These are phyloP conservation scores for Drosophila nigrodunni DNA, from an alignment of 1,140 invertebrate genomes.

Conservation along the genomic window DNA sequence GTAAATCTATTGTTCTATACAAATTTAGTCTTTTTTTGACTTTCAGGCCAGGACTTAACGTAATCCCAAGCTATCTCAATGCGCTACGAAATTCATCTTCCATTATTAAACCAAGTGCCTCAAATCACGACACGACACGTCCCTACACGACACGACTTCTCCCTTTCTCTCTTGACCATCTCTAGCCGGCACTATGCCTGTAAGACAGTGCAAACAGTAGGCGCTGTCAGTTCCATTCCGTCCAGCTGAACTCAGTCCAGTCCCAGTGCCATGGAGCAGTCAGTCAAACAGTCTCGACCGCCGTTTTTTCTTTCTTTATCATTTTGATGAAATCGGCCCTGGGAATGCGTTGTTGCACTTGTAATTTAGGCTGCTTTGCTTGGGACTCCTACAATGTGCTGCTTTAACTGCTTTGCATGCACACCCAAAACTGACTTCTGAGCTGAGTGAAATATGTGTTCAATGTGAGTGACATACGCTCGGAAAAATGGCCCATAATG, in stretches of 20 bases:
- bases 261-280: constrained; percentile 20
- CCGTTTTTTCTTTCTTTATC: constrained; percentile 66
- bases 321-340: constrained; percentile 81
- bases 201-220: constrained; percentile 67
- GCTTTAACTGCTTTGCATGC: constrained; percentile 62
- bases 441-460: constrained; percentile 73
- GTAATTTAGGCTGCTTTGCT: constrained; percentile 52
- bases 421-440: constrained; percentile 17
- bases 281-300: constrained; percentile 34
- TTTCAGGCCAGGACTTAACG: too few species aligned
- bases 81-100: too few species aligned
- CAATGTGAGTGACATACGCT: constrained; percentile 61
- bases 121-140: too few species aligned
- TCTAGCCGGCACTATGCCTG: constrained; percentile 15
- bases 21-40: too few species aligned
- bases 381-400: constrained; percentile 48
- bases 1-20: too few species aligned
- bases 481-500: constrained; percentile 74
- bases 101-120: too few species aligned
- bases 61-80: too few species aligned
- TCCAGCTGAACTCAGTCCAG: not conserved
- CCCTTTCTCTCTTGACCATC: too few species aligned
- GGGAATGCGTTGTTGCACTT: constrained; percentile 82
- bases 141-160: too few species aligned
- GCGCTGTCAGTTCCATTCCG: constrained; percentile 46